phyloP scores from a whole-genome alignment of 2,888 invertebrate genomes.

The Neoascia interrupta region DNA sequence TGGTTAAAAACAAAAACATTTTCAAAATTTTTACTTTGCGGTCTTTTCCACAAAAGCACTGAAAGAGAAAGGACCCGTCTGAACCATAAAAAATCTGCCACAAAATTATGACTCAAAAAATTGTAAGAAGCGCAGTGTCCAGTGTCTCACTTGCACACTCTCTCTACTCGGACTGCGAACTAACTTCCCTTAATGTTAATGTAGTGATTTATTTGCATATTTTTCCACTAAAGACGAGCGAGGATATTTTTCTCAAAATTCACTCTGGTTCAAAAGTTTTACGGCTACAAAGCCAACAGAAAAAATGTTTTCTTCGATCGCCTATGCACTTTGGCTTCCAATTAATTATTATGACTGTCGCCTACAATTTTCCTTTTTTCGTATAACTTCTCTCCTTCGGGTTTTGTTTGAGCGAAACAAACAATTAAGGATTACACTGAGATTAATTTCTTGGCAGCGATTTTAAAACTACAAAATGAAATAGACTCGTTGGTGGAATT shows the following conservation, averaged over 20 bases:
- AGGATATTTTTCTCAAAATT: slow-evolving; percentile 24
- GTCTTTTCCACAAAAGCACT: background rate
- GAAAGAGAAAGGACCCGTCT: slow-evolving; percentile 49
- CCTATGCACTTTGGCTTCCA: slow-evolving; percentile 58
- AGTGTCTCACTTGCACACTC: slow-evolving; percentile 25
- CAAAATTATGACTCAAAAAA: slow-evolving; percentile 69
- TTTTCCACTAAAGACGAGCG: slow-evolving; percentile 64
- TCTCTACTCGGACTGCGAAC: background rate
- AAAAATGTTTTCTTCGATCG: slow-evolving; percentile 47
- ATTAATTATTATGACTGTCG: slow-evolving; percentile 60
- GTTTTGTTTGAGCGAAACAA: slow-evolving; percentile 4
- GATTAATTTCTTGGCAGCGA: slow-evolving; percentile 67
- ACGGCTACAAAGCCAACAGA: slow-evolving; percentile 17
- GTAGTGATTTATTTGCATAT: slow-evolving; percentile 71
- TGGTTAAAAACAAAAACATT: slow-evolving; percentile 36
- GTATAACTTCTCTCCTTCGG: background rate
- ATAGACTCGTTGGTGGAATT: slow-evolving; percentile 56
- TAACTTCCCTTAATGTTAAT: slow-evolving; percentile 53
- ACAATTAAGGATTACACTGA: slow-evolving; percentile 67
- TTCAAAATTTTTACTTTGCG: slow-evolving; percentile 35
- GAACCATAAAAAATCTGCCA: slow-evolving; percentile 70
- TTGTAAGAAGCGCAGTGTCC: slow-evolving; percentile 58
- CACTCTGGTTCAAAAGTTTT: slow-evolving; percentile 31
- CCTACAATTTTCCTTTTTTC: slow-evolving; percentile 23
- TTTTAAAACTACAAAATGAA: slow-evolving; percentile 44